phyloP scores from a whole-genome alignment of 2,888 invertebrate genomes.

The Nomada lathburiana region DNA sequence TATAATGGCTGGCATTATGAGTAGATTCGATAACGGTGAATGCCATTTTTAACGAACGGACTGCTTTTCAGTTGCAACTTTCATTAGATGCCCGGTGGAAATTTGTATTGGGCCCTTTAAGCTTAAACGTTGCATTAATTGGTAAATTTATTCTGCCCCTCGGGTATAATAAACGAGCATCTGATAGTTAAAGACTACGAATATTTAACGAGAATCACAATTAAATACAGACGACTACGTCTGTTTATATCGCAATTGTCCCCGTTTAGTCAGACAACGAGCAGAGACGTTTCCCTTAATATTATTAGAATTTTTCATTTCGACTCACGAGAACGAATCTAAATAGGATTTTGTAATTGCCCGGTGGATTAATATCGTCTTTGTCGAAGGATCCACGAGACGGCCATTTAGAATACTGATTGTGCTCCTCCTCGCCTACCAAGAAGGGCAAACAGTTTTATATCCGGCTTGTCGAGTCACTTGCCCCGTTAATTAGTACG shows the following conservation, averaged over 20 bases:
- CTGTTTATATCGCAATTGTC: conserved; percentile 25
- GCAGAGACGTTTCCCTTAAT: conserved; percentile 1
- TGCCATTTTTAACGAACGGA: background rate
- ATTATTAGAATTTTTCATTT: conserved; percentile 42
- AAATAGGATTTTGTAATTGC: conserved; percentile 48
- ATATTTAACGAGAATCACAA: background rate
- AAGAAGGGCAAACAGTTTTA: conserved; percentile 34
- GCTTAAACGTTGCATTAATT: background rate
- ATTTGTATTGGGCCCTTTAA: background rate
- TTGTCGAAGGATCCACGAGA: conserved; percentile 4
- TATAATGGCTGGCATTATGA: background rate
- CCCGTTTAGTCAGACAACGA: background rate
- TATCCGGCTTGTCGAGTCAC: conserved; percentile 44
- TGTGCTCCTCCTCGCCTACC: conserved; percentile 2
- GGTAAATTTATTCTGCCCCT: background rate
- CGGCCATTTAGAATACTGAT: conserved; percentile 29
- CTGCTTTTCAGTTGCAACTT: too few species aligned
- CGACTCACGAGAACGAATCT: conserved; percentile 1
- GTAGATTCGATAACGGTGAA: background rate
- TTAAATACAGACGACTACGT: conserved; percentile 2
- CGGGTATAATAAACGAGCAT: background rate
- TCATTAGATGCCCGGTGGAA: background rate
- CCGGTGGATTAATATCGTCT: conserved; percentile 26
- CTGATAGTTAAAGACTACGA: background rate
- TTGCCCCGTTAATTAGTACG: conserved; percentile 76